Base-by-base conservation (phyloP, 1,140 invertebrate genomes). In the Charaxes varanes region DNA sequence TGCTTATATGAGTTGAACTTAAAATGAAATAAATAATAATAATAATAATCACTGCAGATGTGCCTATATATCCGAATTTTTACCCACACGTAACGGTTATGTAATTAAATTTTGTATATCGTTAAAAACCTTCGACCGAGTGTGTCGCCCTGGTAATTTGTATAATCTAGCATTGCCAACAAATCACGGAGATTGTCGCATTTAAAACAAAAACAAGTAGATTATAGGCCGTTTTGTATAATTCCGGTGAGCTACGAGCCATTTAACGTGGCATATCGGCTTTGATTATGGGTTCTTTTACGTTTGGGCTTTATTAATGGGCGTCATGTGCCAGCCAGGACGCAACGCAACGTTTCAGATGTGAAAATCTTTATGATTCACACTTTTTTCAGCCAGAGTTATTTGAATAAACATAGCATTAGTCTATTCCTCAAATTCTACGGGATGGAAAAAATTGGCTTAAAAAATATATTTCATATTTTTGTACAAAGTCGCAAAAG, bases 221-320 rank as follows among this genome's bases (percentile, higher is more conserved):
- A 66, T 79, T 80, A 80, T 83, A 71, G 76, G 50, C 66, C 57
- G 69, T 79, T 79, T 59, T 48, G 62, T 69, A 64, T 70, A 68
- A 80, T 79, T 74, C 67, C 34, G 55, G 41, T 80, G 72, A 82
- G 62, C 59, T 82, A 82, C 53, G 65, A 65, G 45, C 46, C 48
- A 44, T 49, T 79, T 73, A 61, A 32, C 41, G 45, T 57, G 60
- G 55, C 65, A 47, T 45, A 57, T 59, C 53, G 51, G 64, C 62
- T 80, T 78, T 82, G 73, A 74, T 76, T 71, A 73, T 58, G 45
- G 55, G 46, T 46, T 61, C 56, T 60, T 71, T 67, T 60, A 60
- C 48, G 53, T 60, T 61, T 67, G 59, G 50, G 42, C 47, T 33
- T 69, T 68, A 67, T 71, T 71, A 51, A 68, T 57, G 31, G 47